These are phyloP conservation scores for Pristis pectinata DNA, from an alignment of 2,797 vertebrate species.

Conservation along the genomic window DNA sequence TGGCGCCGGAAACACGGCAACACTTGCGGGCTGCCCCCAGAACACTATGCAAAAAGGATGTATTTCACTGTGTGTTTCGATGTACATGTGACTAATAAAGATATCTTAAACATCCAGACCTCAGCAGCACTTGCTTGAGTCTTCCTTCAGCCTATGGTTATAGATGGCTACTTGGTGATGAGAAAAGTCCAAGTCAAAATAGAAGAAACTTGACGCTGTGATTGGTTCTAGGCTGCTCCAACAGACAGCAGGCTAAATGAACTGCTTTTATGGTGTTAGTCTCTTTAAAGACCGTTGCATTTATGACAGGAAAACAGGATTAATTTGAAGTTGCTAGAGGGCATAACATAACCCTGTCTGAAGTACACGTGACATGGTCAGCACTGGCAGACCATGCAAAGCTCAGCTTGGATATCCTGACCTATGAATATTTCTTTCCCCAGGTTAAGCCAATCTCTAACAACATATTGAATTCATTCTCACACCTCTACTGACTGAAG, in stretches of 20 bases:
- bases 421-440: neutral
- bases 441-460: slow-evolving; percentile 23
- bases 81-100: no score
- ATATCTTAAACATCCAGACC: neutral
- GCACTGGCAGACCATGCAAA: neutral
- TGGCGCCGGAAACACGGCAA: no score
- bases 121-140: neutral
- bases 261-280: neutral
- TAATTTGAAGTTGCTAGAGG: neutral
- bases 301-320: neutral
- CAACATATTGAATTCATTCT: slow-evolving; percentile 29
- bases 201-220: neutral
- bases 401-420: neutral
- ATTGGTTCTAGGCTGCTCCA: no score
- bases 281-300: neutral
- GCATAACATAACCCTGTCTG: neutral
- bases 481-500: neutral
- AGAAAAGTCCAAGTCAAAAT: neutral
- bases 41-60: no score
- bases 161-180: neutral
- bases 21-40: no score
- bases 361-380: neutral
- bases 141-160: neutral
- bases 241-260: neutral
- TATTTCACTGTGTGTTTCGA: no score